Percentiles rank a stretch among this genome's conserved stretches.
Conservation (phyloP, 1,140 invertebrate genomes). For the Solen grandis region DNA sequence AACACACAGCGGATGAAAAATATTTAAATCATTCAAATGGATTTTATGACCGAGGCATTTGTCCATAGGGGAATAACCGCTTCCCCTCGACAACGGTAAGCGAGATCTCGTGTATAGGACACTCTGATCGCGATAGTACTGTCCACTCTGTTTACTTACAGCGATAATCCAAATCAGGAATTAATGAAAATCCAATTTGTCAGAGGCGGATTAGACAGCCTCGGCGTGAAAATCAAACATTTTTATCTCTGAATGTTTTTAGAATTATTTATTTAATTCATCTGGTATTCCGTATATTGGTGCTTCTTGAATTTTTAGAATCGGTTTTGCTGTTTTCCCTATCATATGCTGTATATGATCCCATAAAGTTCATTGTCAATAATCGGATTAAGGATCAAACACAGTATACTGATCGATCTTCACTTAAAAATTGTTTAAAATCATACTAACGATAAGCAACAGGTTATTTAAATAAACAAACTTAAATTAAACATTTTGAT, state of each 20-base stretch:
- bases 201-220: slow-evolving; percentile 27
- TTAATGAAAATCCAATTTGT: slow-evolving; percentile 51
- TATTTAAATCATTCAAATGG: background rate
- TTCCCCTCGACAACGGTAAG: background rate
- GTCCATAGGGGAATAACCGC: background rate
- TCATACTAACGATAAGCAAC: no score
- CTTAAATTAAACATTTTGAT: no score
- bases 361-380: background rate
- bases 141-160: slow-evolving; percentile 19
- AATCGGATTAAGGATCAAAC: no score
- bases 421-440: no score
- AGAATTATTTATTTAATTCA: background rate
- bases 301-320: background rate
- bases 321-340: background rate
- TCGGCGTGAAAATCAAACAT: slow-evolving; percentile 45
- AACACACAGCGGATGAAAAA: background rate
- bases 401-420: no score
- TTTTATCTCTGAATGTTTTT: slow-evolving; percentile 32
- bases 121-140: no score
- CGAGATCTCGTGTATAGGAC: no score
- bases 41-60: background rate
- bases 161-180: slow-evolving; percentile 44
- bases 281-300: background rate
- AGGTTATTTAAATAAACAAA: no score
- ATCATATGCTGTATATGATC: background rate